These are phyloP conservation scores for Holacanthus passer DNA, from an alignment of 2,113 vertebrate genomes.

Conservation along the genomic window DNA sequence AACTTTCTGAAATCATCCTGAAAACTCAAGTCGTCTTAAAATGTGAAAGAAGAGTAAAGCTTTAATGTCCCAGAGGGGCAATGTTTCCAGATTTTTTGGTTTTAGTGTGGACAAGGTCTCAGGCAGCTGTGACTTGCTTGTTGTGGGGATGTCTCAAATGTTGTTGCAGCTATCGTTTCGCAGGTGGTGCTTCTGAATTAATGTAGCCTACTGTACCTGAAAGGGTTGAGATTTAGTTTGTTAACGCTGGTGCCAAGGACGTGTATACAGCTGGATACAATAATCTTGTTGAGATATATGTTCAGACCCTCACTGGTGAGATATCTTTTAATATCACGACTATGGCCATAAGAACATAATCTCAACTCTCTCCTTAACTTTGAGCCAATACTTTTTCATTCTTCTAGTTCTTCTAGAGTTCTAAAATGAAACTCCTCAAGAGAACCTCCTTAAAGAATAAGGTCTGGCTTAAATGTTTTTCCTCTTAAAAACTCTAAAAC, in stretches of 20 bases:
- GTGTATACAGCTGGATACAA: not conserved
- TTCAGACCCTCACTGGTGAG: too few relatives aligned
- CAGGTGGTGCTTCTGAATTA: conserved; percentile 6
- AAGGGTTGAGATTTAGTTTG: not conserved
- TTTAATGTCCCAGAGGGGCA: not conserved
- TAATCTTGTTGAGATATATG: not conserved
- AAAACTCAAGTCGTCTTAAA: not conserved
- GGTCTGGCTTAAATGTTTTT: not conserved
- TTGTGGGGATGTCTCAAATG: not conserved
- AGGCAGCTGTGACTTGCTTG: conserved; percentile 29
- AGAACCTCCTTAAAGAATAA: not conserved
- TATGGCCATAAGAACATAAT: too few relatives aligned
- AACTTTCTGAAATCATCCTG: not conserved
- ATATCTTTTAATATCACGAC: not conserved
- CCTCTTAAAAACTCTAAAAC: not conserved
- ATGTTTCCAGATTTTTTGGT: not conserved
- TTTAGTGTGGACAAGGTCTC: not conserved
- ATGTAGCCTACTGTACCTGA: not conserved
- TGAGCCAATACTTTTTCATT: not conserved
- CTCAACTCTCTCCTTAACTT: too few relatives aligned
- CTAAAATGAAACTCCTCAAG: not conserved
- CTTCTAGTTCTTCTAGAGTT: not conserved
- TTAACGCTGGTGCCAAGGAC: not conserved
- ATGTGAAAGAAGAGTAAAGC: not conserved
- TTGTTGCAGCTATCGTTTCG: not conserved